Base-by-base conservation (phyloP, 2,888 invertebrate genomes). In the Brachyptera putata region DNA sequence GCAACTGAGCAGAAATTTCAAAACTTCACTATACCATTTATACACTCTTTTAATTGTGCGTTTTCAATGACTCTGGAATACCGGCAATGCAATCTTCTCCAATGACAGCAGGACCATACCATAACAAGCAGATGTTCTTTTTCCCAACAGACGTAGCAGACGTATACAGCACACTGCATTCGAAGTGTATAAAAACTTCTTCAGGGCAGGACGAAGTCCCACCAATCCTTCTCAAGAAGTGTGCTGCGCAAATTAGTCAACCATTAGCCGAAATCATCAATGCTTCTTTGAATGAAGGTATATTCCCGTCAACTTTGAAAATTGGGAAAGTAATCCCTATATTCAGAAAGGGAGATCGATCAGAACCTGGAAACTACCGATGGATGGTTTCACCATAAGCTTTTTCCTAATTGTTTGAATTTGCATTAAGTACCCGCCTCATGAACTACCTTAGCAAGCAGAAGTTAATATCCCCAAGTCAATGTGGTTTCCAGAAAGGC, bases 371-470 rank as follows among this genome's bases (percentile, higher is more conserved):
- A 11, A 57, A 57, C 14, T 43, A 57, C 13, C 41, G n/a, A 7
- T 57, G 57, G 16, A 39, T 56, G 39, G 18, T 5, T 25, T 11
- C 56, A 1, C 37, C 39, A 1, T 25, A 37, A 9, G 26, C 46
- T 22, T 43, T 57, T 11, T 57, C 43, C 9, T 57, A 57, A 25
- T 24, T 57, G 7, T 46, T 26, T 18, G 43, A 57, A 57, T 14
- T 43, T n/a, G 46, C 46, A 9, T 21, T 57, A 11, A 25, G 46
- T 18, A 57, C n/a, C 7, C 41, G 25, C 24, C 9, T 57, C 14
- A 25, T 43, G 2, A 43, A 43, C 5, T 41, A 43, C 26, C 9
- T 41, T 3, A 22, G 13, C 11, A 14, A 21, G 9, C 25, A 57
- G 22, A 11, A 43, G 9, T 21, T 57, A 3, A 7, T 57, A 22